Evolutionary conservation across 2,888 invertebrate genomes (phyloP).

Genomic region (Ophraella communa): DNA sequence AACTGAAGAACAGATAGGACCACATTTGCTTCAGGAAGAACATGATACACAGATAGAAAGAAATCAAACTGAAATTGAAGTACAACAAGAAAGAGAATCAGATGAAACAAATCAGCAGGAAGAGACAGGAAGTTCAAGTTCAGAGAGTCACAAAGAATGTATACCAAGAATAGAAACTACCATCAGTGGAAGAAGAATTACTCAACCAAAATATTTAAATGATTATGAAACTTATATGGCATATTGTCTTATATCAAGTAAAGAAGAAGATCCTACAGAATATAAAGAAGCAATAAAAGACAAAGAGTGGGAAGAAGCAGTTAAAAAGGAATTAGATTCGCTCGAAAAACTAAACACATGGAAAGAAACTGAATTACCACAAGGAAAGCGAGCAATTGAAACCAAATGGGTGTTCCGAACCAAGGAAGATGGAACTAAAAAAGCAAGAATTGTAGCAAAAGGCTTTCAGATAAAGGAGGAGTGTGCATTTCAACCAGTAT

Average conservation of each 20-base stretch:
- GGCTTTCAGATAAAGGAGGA: slow-evolving; percentile 30
- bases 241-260: too few relatives aligned
- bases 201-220: neutral
- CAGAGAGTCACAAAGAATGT: neutral
- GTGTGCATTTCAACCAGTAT: slow-evolving; percentile 21
- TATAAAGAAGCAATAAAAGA: slow-evolving; percentile 17
- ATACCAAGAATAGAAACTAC: too few relatives aligned
- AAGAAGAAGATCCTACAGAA: neutral
- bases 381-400: slow-evolving; percentile 17
- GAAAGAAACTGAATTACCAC: slow-evolving; percentile 6
- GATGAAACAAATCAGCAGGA: neutral
- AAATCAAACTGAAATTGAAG: neutral
- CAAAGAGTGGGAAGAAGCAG: slow-evolving; percentile 1
- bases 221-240: neutral
- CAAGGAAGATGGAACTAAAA: slow-evolving; percentile 29
- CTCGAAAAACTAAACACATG: slow-evolving; percentile 8
- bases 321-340: slow-evolving; percentile 8
- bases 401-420: slow-evolving; percentile 28
- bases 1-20: neutral
- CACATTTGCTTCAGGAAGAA: neutral
- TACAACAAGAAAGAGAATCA: neutral
- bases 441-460: slow-evolving; percentile 31
- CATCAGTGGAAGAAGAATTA: slow-evolving; percentile 31
- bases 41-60: neutral
- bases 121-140: neutral